A percentile compares a stretch with the other conserved stretches of the same genome.
These are phyloP conservation scores for Bergia sp. DNA, from an alignment of 92 coral and sea anemone genomes.

Conservation along the genomic window DNA sequence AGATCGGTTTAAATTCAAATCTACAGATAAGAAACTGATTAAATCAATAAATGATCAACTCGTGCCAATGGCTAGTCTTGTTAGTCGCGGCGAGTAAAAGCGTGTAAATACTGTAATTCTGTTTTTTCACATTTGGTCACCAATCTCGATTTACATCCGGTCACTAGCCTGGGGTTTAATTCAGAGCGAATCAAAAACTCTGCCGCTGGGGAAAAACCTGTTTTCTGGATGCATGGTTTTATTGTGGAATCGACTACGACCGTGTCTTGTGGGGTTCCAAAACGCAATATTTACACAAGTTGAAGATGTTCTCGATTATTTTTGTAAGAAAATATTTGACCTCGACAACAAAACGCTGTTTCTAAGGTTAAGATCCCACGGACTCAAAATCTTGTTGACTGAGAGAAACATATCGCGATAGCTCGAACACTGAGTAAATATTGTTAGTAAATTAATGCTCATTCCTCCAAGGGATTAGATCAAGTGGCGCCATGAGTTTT, in stretches of 20 bases:
- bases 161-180: too few relatives aligned
- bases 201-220: too few relatives aligned
- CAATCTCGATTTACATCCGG: too few relatives aligned
- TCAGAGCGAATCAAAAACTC: too few relatives aligned
- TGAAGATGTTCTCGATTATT: background rate
- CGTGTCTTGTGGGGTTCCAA: background rate
- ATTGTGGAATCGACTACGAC: background rate
- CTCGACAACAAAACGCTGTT: background rate
- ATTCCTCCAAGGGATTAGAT: slow-evolving; percentile 18
- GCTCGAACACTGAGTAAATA: background rate
- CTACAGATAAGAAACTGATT: too few relatives aligned
- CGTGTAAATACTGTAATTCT: too few relatives aligned
- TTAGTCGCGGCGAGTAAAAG: too few relatives aligned
- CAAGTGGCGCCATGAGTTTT: slow-evolving; percentile 8
- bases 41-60: too few relatives aligned
- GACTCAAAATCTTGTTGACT: background rate
- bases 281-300: background rate
- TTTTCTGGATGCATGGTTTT: too few relatives aligned
- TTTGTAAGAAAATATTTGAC: background rate
- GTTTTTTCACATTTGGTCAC: too few relatives aligned
- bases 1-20: too few relatives aligned
- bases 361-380: slow-evolving; percentile 13
- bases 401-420: background rate
- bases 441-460: background rate
- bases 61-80: too few relatives aligned